Evolutionary conservation across 2,113 vertebrate genomes (phyloP).

Genomic region (Bubo scandiacus): DNA sequence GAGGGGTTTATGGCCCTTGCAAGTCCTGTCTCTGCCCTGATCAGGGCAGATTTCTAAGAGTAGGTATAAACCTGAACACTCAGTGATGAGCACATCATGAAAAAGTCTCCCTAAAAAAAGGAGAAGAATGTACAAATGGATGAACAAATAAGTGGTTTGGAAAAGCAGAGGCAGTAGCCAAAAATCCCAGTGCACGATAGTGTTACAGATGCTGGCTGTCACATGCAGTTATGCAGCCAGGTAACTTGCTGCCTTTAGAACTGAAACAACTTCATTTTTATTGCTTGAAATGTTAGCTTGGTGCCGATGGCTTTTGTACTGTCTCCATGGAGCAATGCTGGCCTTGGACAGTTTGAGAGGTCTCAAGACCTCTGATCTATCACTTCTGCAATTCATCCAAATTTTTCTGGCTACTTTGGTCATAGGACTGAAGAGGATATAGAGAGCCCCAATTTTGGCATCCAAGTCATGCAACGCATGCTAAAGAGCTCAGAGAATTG

Average conservation of each 20-base stretch:
- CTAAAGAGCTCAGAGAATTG: not conserved
- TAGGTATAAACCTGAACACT: not conserved
- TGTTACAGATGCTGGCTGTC: conserved; percentile 13
- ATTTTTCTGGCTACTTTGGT: not conserved
- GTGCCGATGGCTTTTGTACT: not conserved
- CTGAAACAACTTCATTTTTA: conserved; percentile 45
- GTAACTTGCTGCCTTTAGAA: conserved; percentile 53
- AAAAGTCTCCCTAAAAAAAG: not conserved
- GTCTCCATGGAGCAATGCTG: not conserved
- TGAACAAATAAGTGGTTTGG: conserved; percentile 40
- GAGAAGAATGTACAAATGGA: not conserved
- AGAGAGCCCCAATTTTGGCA: not conserved
- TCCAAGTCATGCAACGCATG: not conserved
- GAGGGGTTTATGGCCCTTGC: not conserved
- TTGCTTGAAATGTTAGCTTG: conserved; percentile 22
- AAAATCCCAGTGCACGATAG: not conserved
- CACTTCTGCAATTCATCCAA: not conserved
- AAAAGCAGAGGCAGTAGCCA: conserved; percentile 10
- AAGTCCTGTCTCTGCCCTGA: not conserved
- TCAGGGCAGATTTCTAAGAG: not conserved
- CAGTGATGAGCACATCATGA: not conserved
- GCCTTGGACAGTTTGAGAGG: not conserved
- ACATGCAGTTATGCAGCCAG: not conserved
- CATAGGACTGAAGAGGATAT: rapidly evolving
- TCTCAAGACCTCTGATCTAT: not conserved